A percentile compares a stretch with the other conserved stretches of the same genome.
These are phyloP conservation scores for Pseudomyrmex pallidus DNA, from an alignment of 1,140 invertebrate genomes.

Conservation along the genomic window DNA sequence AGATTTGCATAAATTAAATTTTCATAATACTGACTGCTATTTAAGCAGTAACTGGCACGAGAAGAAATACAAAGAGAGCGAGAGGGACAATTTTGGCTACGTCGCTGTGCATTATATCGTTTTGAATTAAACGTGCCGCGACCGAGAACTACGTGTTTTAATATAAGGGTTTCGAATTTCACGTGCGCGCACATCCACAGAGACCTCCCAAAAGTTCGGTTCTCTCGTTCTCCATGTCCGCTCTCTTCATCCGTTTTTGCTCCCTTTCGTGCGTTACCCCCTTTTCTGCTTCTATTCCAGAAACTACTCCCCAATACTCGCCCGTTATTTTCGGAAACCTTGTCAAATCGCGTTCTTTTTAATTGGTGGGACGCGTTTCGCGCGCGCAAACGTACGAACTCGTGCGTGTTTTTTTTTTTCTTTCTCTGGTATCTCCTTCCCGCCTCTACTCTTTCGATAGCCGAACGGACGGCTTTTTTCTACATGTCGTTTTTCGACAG, in stretches of 20 bases:
- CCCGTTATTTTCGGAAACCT: slow-evolving; percentile 79
- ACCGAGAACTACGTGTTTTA: slow-evolving; percentile 75
- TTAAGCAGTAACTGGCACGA: slow-evolving; percentile 28
- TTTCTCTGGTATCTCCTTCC: neutral
- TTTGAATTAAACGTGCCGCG: slow-evolving; percentile 77
- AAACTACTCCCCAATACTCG: slow-evolving; percentile 77
- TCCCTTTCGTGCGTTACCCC: slow-evolving; percentile 47
- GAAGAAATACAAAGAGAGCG: slow-evolving; percentile 9
- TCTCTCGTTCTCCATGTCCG: slow-evolving; percentile 12
- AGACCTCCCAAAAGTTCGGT: slow-evolving; percentile 31
- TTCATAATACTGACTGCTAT: neutral
- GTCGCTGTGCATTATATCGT: slow-evolving; percentile 78
- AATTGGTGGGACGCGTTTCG: slow-evolving; percentile 40
- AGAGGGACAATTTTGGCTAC: slow-evolving; percentile 65
- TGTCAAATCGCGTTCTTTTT: slow-evolving; percentile 72
- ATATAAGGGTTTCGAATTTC: slow-evolving; percentile 81
- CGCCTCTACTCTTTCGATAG: neutral
- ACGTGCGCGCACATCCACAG: slow-evolving; percentile 71
- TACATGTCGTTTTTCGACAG: slow-evolving; percentile 24
- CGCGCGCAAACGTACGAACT: slow-evolving; percentile 4
- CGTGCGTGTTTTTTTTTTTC: slow-evolving; percentile 32
- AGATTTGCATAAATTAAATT: neutral
- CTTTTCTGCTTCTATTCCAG: slow-evolving; percentile 50
- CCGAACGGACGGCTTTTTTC: slow-evolving; percentile 25
- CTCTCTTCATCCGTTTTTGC: slow-evolving; percentile 20